phyloP scores from a whole-genome alignment of 2,888 invertebrate species.

The Brachylomia viminalis region DNA sequence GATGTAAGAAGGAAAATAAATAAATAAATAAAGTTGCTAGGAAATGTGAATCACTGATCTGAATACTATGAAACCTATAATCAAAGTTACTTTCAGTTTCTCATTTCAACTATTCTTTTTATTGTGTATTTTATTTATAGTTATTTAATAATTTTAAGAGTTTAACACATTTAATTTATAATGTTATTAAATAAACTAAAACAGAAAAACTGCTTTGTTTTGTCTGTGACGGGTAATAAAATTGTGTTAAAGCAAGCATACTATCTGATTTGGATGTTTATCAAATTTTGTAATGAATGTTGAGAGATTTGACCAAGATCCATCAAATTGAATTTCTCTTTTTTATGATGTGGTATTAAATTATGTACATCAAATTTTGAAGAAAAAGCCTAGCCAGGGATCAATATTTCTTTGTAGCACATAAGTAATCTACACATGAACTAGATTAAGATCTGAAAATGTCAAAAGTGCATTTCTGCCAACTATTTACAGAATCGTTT shows the following conservation, averaged over 20 bases:
- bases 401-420: background rate
- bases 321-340: background rate
- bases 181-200: background rate
- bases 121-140: background rate
- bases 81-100: background rate
- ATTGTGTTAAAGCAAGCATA: background rate
- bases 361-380: background rate
- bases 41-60: conserved; percentile 1
- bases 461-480: background rate
- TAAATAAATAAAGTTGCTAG: too few species aligned
- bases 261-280: background rate
- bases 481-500: background rate
- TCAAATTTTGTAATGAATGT: background rate
- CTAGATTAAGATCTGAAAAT: background rate
- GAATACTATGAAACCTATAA: conserved; percentile 18
- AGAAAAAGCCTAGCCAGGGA: background rate
- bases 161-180: background rate
- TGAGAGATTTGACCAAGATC: background rate
- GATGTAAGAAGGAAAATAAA: too few species aligned
- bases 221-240: background rate
- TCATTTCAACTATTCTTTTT: background rate
- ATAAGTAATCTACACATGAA: background rate
- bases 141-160: background rate
- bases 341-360: background rate
- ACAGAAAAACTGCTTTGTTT: background rate